Percentiles rank a stretch among this genome's conserved stretches.
Evolutionary conservation across 2,797 vertebrate species (phyloP).

Genomic region (Stomatorhinus walkeri): DNA sequence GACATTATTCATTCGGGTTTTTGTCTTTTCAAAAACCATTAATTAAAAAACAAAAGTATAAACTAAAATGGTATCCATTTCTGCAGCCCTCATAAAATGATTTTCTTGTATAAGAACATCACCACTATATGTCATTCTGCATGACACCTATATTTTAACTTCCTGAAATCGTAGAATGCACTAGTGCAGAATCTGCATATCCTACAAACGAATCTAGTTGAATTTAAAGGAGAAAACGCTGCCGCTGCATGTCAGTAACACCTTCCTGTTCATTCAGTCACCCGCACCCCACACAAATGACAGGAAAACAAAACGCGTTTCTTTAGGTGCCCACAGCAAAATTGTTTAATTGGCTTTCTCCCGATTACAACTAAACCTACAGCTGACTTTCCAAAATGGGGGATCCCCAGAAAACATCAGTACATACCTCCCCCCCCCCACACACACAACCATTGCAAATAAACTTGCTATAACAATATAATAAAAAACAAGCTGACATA

Average conservation of each 20-base stretch:
- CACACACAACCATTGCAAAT: neutral
- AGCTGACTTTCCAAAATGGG: neutral
- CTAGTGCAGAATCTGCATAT: neutral
- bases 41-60: neutral
- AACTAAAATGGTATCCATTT: neutral
- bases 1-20: neutral
- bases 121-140: neutral
- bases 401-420: neutral
- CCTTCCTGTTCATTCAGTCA: neutral
- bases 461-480: neutral
- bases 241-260: neutral
- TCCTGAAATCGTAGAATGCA: neutral
- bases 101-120: neutral
- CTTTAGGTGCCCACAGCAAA: neutral
- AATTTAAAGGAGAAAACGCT: neutral
- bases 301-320: neutral
- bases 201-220: neutral
- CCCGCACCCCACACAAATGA: neutral
- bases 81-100: neutral
- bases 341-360: neutral
- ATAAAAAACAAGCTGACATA: neutral
- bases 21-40: neutral
- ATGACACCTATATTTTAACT: neutral
- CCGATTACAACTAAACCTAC: neutral
- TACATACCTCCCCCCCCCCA: neutral